Conservation (phyloP, 2,888 invertebrate species). For the Nephrotoma appendiculata region DNA sequence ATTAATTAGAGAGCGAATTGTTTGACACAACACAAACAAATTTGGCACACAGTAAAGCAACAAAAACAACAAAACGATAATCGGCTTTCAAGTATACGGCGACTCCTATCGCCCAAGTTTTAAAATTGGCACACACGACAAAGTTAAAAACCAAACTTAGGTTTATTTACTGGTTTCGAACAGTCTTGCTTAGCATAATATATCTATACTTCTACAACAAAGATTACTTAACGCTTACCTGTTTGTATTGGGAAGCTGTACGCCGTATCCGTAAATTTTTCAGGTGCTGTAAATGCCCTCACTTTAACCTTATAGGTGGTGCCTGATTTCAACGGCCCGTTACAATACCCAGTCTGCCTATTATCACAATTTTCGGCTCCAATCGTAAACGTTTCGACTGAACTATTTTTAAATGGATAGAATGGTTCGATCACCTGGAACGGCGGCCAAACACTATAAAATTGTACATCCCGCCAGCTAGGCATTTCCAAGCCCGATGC, state of each 20-base stretch:
- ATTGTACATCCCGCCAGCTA: constrained; percentile 84
- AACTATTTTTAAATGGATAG: constrained; percentile 70
- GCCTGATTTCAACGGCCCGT: constrained; percentile 86
- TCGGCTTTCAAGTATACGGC: background rate
- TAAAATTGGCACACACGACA: no score
- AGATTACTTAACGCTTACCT: constrained; percentile 38
- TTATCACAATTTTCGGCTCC: constrained; percentile 71
- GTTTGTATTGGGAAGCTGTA: constrained; percentile 85
- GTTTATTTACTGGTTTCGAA: no score
- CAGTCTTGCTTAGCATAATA: no score
- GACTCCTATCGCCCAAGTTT: no score
- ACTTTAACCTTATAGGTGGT: constrained; percentile 85
- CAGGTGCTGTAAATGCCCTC: constrained; percentile 83
- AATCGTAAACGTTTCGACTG: constrained; percentile 77
- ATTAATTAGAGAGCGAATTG: background rate
- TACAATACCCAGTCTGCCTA: constrained; percentile 71
- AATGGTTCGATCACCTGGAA: constrained; percentile 85
- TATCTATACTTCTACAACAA: no score
- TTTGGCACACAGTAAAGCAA: background rate
- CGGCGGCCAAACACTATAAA: constrained; percentile 82
- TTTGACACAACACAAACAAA: background rate
- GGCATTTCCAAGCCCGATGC: constrained; percentile 72
- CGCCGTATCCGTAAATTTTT: constrained; percentile 87
- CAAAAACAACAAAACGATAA: background rate
- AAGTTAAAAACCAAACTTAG: no score